Conservation (phyloP, 2,888 invertebrate species). For the Lithophane socia region DNA sequence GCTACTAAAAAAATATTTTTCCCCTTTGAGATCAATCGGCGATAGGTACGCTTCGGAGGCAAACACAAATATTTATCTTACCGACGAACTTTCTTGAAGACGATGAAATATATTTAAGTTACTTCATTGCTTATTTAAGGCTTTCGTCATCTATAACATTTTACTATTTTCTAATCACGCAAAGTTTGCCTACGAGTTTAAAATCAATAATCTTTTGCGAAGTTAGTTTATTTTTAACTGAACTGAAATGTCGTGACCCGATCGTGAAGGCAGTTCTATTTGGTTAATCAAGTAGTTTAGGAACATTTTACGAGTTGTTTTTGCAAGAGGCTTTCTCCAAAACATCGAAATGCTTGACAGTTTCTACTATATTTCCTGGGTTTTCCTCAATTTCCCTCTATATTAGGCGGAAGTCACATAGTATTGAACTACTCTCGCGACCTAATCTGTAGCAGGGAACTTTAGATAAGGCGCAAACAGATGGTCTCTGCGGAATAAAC, state of each 20-base stretch:
- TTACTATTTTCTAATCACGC: slow-evolving; percentile 33
- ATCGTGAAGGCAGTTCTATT: slow-evolving; percentile 17
- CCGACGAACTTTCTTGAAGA: slow-evolving; percentile 30
- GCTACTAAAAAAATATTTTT: slow-evolving; percentile 74
- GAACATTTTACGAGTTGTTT: slow-evolving; percentile 25
- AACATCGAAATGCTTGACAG: slow-evolving; percentile 9
- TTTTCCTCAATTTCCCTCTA: slow-evolving; percentile 29
- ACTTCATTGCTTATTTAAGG: slow-evolving; percentile 32
- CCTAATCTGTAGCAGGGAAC: slow-evolving; percentile 46
- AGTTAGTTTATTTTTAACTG: slow-evolving; percentile 44
- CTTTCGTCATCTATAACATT: slow-evolving; percentile 3
- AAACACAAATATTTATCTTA: slow-evolving; percentile 77
- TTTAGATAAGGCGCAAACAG: slow-evolving; percentile 70
- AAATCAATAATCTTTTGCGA: slow-evolving; percentile 51
- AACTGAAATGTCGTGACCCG: slow-evolving; percentile 32
- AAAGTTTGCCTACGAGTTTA: slow-evolving; percentile 17
- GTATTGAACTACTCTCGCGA: slow-evolving; percentile 24
- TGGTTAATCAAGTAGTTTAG: slow-evolving; percentile 22
- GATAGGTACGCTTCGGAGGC: slow-evolving; percentile 63
- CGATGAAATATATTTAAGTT: slow-evolving; percentile 37
- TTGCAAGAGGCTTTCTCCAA: background rate
- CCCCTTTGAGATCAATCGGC: slow-evolving; percentile 70
- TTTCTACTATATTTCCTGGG: slow-evolving; percentile 6
- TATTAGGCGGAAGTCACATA: slow-evolving; percentile 8
- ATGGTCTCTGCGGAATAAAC: slow-evolving; percentile 70